Conservation (phyloP, 1,140 invertebrate species). For the Physella acuta region DNA sequence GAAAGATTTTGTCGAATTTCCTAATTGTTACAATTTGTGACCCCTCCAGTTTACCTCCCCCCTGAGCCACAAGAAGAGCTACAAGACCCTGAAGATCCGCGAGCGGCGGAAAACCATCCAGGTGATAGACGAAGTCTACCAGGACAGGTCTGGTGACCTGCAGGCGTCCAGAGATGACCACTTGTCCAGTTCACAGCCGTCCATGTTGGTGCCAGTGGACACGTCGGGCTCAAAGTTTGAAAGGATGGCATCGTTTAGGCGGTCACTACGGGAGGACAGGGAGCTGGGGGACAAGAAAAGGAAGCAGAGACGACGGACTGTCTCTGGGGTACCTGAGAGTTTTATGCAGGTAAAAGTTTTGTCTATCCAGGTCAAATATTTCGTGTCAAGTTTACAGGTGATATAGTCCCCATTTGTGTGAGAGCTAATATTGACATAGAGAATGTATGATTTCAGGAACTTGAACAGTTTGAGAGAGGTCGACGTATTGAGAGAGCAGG, state of each 20-base stretch:
- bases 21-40: too few relatives aligned
- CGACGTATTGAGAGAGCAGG: constrained; percentile 31
- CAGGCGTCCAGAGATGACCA: constrained; percentile 26
- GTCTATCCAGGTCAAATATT: too few relatives aligned
- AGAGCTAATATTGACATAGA: too few relatives aligned
- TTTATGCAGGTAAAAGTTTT: constrained; percentile 38
- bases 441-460: constrained; percentile 31
- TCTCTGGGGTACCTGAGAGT: constrained; percentile 47
- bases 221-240: constrained; percentile 49
- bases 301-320: constrained; percentile 40
- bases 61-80: constrained; percentile 37
- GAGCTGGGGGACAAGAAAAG: constrained; percentile 19
- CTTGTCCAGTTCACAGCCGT: constrained; percentile 41
- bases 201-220: constrained; percentile 47
- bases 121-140: constrained; percentile 33
- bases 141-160: constrained; percentile 25
- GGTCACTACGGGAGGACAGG: constrained; percentile 33
- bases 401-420: too few relatives aligned
- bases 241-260: constrained; percentile 47
- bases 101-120: constrained; percentile 42
- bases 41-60: constrained; percentile 3
- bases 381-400: too few relatives aligned
- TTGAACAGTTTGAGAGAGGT: constrained; percentile 47
- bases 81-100: constrained; percentile 40
- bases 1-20: too few relatives aligned